Base-by-base conservation (phyloP, 2,113 vertebrate species). In the Hepsetus odoe region DNA sequence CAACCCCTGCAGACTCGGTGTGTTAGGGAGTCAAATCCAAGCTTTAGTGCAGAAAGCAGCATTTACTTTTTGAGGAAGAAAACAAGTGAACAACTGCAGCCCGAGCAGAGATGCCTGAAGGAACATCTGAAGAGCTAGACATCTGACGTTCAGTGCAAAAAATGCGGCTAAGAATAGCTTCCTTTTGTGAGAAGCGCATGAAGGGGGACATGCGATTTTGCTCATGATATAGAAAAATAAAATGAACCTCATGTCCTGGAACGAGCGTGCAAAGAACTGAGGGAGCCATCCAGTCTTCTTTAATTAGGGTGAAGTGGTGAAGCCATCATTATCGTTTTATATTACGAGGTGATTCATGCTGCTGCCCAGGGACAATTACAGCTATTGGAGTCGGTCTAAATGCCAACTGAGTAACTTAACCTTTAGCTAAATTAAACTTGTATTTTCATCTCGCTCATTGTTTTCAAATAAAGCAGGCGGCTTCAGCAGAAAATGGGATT, bases 351-450 rank as follows among this genome's bases (percentile, higher is more conserved):
- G 28, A 30, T 33, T 62, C 59, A 33, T 62, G 28, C 30, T 49
- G 3, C 46, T 49, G 46, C 59, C 13, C 28, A 33, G 30, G 30
- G 28, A 62, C 30, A 33, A 2, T 62, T 33, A 62, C 32, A 62
- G 59, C 59, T 62, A 33, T 33, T 20, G 59, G 14, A 62, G 2
- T 9, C 7, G 16, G 28, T 20, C 59, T 62, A 62, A 62, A 62
- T 33, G 59, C 18, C 30, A 62, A 16, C 59, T 9, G 59, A 62
- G 59, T 33, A 62, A 32, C 30, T 62, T 61, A 33, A 62, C 59
- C 59, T 62, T 62, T 62, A 62, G 59, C 59, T 62, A 16, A 59
- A 59, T 59, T 59, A 59, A 26, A 33, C 12, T 14, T 44, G 18
- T 56, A 14, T 35, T 58, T 72, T 32, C 38, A 58, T 58, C n/a